Evolutionary conservation across 2,888 invertebrate genomes (phyloP).

Genomic region (Sicus ferrugineus): DNA sequence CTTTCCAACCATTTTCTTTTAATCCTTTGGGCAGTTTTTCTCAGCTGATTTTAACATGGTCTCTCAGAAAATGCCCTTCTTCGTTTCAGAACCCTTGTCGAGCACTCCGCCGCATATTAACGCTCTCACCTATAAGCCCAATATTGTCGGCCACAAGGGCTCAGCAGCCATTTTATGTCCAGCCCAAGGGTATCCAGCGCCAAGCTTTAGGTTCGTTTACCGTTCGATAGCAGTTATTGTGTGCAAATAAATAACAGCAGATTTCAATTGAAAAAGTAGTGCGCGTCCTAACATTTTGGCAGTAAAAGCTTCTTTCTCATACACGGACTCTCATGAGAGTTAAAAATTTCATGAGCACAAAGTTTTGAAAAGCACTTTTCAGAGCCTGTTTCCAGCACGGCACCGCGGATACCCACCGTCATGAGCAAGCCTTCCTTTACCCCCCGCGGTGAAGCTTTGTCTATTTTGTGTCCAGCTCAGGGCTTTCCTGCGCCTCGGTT

Average conservation of each 20-base stretch:
- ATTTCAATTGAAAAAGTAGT: not conserved
- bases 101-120: conserved; percentile 68
- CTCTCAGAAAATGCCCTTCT: not conserved
- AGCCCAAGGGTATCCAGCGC: conserved; percentile 77
- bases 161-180: conserved; percentile 75
- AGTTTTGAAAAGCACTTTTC: no score
- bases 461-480: conserved; percentile 73
- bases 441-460: conserved; percentile 46
- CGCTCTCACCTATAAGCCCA: conserved; percentile 63
- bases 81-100: conserved; percentile 67
- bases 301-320: no score
- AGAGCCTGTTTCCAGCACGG: conserved; percentile 69
- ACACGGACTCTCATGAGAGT: no score
- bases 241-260: not conserved
- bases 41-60: not conserved
- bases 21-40: conserved; percentile 40
- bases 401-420: conserved; percentile 66
- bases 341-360: no score
- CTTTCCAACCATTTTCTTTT: no score
- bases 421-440: conserved; percentile 60
- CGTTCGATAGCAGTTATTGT: not conserved
- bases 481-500: conserved; percentile 76
- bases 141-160: conserved; percentile 61
- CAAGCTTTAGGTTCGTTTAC: conserved; percentile 64
- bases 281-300: no score